Conservation (phyloP, 2,888 invertebrate species). For the Pyrocoelia pectoralis region DNA sequence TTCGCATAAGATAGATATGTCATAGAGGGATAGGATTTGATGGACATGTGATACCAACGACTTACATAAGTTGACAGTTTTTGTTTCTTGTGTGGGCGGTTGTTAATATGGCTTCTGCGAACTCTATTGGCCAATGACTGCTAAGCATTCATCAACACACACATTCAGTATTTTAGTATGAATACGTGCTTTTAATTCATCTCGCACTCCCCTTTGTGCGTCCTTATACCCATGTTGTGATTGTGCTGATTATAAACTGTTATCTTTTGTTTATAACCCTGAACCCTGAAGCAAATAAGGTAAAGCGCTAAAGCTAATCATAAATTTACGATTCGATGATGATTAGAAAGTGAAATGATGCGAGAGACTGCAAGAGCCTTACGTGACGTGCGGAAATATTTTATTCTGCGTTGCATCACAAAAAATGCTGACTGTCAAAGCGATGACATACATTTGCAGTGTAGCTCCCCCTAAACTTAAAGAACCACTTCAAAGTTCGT, state of each 20-base stretch:
- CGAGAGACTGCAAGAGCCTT: too few species aligned
- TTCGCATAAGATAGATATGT: slow-evolving; percentile 11
- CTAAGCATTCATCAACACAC: slow-evolving; percentile 46
- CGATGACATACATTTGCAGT: slow-evolving; percentile 38
- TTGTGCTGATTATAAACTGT: slow-evolving; percentile 36
- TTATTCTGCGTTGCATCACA: not conserved
- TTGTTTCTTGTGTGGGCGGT: slow-evolving; percentile 47
- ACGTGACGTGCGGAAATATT: too few species aligned
- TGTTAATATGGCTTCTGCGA: slow-evolving; percentile 47
- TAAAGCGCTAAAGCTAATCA: not conserved
- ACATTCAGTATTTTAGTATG: slow-evolving; percentile 43
- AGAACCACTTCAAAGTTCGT: slow-evolving; percentile 31
- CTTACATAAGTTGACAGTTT: slow-evolving; percentile 44
- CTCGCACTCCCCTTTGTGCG: slow-evolving; percentile 36
- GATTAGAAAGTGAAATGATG: not conserved
- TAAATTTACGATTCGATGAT: too few species aligned
- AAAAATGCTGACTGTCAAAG: slow-evolving; percentile 24
- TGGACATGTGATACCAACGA: slow-evolving; percentile 36
- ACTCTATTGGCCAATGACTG: slow-evolving; percentile 46
- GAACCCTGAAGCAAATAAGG: slow-evolving; percentile 23
- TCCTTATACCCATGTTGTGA: slow-evolving; percentile 37
- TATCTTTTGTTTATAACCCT: slow-evolving; percentile 30
- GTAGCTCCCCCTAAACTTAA: slow-evolving; percentile 36
- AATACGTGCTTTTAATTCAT: slow-evolving; percentile 43
- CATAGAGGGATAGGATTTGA: slow-evolving; percentile 23